phyloP scores from a whole-genome alignment of 2,113 vertebrate genomes.

The Elanoides forficatus region DNA sequence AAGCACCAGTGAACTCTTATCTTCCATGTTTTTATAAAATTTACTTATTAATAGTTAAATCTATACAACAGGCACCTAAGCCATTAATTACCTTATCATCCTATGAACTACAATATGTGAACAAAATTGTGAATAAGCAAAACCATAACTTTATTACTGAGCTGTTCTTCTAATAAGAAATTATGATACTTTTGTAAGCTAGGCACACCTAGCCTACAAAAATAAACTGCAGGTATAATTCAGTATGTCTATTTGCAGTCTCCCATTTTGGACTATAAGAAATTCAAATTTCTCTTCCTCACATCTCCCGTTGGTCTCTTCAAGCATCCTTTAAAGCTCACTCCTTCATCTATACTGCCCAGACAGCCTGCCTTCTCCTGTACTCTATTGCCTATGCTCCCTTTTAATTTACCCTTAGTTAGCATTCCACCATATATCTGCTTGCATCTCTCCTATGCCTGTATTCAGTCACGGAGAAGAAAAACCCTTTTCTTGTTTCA shows the following conservation, averaged over 20 bases:
- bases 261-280: background rate
- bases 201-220: background rate
- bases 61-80: background rate
- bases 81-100: background rate
- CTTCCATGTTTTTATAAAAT: background rate
- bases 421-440: background rate
- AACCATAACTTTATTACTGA: background rate
- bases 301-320: background rate
- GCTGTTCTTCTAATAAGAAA: background rate
- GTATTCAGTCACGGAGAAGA: accelerated
- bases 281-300: background rate
- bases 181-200: background rate
- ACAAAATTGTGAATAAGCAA: background rate
- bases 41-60: background rate
- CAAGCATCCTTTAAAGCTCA: background rate
- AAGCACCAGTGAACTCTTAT: background rate
- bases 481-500: background rate
- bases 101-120: background rate
- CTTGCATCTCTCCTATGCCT: background rate
- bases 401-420: background rate
- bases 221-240: background rate
- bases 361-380: background rate
- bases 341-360: background rate
- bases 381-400: background rate
- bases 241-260: background rate